Conservation (phyloP, 2,797 vertebrate species). For the Enteromius radiatus region DNA sequence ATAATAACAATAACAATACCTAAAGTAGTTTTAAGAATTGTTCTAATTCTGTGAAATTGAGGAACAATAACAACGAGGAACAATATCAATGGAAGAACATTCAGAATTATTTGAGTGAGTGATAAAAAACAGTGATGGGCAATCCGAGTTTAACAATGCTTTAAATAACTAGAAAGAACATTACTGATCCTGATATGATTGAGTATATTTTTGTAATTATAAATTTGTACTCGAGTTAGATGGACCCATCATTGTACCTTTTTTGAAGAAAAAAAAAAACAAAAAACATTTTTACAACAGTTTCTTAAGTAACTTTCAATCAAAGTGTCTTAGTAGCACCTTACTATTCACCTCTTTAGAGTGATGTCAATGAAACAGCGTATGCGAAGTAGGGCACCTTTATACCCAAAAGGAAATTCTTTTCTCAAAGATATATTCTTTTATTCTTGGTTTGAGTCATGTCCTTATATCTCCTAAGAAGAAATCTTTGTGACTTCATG, state of each 20-base stretch:
- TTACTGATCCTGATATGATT: neutral
- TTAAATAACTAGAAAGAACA: neutral
- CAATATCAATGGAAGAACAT: neutral
- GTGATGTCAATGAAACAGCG: neutral
- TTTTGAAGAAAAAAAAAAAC: neutral
- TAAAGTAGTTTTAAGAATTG: neutral
- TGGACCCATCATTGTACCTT: neutral
- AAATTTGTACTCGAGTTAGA: neutral
- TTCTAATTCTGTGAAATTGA: neutral
- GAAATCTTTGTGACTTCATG: slow-evolving; percentile 28
- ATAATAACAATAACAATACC: neutral
- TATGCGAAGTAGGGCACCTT: neutral
- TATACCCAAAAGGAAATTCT: slow-evolving; percentile 2
- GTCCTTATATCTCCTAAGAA: slow-evolving; percentile 55
- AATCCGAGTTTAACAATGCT: neutral
- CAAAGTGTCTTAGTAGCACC: neutral
- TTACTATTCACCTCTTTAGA: slow-evolving; percentile 9
- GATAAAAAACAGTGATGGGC: neutral
- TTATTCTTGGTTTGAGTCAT: neutral
- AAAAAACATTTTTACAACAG: neutral
- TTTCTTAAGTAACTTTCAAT: too few species aligned
- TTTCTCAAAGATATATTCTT: neutral
- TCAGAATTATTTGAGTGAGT: neutral
- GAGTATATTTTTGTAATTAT: neutral
- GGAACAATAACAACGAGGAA: neutral